Evolutionary conservation across 2,888 invertebrate genomes (phyloP).

Genomic region (Tipula confusa): DNA sequence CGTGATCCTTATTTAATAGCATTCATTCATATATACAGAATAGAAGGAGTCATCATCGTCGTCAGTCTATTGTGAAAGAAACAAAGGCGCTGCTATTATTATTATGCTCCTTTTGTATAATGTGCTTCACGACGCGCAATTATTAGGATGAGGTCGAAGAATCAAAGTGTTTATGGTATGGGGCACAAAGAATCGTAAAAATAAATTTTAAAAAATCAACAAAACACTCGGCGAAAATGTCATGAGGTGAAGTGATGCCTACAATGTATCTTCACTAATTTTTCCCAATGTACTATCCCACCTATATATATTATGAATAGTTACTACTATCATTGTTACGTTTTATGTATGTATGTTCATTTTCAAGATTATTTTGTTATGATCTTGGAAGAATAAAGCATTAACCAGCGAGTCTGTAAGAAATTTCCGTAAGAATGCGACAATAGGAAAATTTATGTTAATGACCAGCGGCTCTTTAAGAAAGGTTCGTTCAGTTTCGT

Average conservation of each 20-base stretch:
- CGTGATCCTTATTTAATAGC: background rate
- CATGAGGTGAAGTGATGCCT: background rate
- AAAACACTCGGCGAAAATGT: background rate
- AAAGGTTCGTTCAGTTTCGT: too few species aligned
- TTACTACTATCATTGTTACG: background rate
- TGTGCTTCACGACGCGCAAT: background rate
- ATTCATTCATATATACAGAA: background rate
- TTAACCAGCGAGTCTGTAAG: too few species aligned
- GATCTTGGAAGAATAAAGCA: constrained; percentile 6
- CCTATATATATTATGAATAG: too few species aligned
- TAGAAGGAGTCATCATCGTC: background rate
- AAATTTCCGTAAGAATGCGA: too few species aligned
- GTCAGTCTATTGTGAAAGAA: background rate
- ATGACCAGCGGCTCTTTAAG: too few species aligned
- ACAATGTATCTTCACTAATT: background rate
- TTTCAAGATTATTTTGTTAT: constrained; percentile 3
- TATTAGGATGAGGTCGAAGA: background rate
- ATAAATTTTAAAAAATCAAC: background rate
- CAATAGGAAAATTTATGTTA: too few species aligned
- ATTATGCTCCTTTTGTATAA: background rate
- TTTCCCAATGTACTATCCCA: background rate
- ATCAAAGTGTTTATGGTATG: background rate
- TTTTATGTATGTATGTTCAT: background rate
- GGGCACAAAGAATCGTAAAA: background rate
- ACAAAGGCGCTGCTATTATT: background rate